Percentiles rank a stretch among this genome's conserved stretches.
Conservation (phyloP, 1,140 invertebrate species). For the Chymomyza costata region DNA sequence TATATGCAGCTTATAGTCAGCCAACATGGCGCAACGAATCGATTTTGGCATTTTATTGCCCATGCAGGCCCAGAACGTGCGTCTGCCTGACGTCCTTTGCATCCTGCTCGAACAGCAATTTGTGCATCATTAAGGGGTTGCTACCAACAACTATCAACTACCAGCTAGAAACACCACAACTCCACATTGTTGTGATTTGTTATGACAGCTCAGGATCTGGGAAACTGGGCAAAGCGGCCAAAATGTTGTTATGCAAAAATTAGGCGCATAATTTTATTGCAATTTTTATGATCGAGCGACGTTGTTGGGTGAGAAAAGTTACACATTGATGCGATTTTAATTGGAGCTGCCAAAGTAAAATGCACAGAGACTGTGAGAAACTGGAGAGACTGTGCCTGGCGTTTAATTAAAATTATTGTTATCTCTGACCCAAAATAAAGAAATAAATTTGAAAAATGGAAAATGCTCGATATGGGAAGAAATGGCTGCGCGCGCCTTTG, state of each 20-base stretch:
- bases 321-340: conserved; percentile 58
- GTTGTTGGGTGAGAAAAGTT: conserved; percentile 33
- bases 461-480: not conserved
- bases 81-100: conserved; percentile 7
- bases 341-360: conserved; percentile 26
- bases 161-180: conserved; percentile 11
- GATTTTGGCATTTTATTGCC: conserved; percentile 63
- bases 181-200: conserved; percentile 63
- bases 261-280: conserved; percentile 74
- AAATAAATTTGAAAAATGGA: not conserved
- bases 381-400: conserved; percentile 6
- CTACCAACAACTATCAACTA: conserved; percentile 5
- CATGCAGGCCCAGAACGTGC: conserved; percentile 26
- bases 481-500: conserved; percentile 5
- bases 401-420: conserved; percentile 43
- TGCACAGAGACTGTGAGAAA: conserved; percentile 37
- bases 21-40: conserved; percentile 58
- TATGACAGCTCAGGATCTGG: conserved; percentile 49
- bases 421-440: conserved; percentile 16
- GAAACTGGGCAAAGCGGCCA: conserved; percentile 13
- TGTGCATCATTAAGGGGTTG: conserved; percentile 64
- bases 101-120: conserved; percentile 51
- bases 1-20: too few relatives aligned
- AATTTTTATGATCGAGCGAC: conserved; percentile 65
- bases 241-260: conserved; percentile 75